Percentiles rank a stretch among this genome's conserved stretches.
These are phyloP conservation scores for Odontophorus gujanensis DNA, from an alignment of 2,113 vertebrate genomes.

Conservation along the genomic window DNA sequence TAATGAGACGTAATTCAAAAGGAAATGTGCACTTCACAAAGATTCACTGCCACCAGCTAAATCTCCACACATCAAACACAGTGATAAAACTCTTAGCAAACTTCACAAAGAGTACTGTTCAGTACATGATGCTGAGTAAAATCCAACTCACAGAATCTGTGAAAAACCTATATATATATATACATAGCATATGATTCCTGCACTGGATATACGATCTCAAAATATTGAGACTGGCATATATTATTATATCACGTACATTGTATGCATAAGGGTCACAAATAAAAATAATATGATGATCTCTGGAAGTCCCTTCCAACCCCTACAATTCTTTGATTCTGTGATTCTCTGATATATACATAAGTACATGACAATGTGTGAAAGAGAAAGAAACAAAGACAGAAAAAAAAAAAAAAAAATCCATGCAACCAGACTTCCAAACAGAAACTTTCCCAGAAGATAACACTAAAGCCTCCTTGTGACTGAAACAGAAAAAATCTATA, in stretches of 20 bases:
- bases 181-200: not conserved
- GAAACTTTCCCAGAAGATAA: not conserved
- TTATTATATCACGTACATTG: not conserved
- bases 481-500: not conserved
- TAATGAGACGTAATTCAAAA: not conserved
- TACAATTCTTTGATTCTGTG: too few relatives aligned
- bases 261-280: not conserved
- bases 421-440: not conserved
- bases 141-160: not conserved
- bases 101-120: not conserved
- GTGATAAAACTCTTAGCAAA: not conserved
- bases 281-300: not conserved
- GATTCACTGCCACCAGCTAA: not conserved
- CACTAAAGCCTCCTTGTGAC: not conserved
- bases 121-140: not conserved
- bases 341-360: not conserved
- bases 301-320: too few relatives aligned
- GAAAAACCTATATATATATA: not conserved
- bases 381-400: not conserved
- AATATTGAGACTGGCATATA: not conserved
- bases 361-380: not conserved
- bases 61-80: not conserved
- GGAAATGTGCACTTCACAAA: not conserved
- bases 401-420: not conserved
- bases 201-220: not conserved